phyloP scores from a whole-genome alignment of 2,888 invertebrate genomes.

The Lypha dubia region DNA sequence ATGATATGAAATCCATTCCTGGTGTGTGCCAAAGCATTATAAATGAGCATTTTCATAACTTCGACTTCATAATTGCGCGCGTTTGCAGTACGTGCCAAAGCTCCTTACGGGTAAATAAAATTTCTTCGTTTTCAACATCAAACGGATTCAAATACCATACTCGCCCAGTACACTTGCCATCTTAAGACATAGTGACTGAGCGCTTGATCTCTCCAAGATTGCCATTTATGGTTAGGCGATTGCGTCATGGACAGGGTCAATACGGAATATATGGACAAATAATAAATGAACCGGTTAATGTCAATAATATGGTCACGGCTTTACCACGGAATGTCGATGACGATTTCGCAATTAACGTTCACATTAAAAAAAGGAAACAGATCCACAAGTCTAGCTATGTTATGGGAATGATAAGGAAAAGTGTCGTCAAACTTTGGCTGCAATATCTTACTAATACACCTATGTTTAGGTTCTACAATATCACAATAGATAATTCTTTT shows the following conservation, averaged over 20 bases:
- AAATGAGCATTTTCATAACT: slow-evolving; percentile 26
- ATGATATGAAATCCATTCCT: slow-evolving; percentile 25
- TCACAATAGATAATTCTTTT: neutral
- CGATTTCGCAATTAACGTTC: too few species aligned
- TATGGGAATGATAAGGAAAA: too few species aligned
- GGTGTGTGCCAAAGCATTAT: slow-evolving; percentile 18
- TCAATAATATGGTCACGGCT: too few species aligned
- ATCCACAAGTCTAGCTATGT: too few species aligned
- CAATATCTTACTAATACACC: too few species aligned
- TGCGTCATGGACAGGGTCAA: too few species aligned
- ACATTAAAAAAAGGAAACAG: too few species aligned
- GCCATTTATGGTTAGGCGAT: neutral
- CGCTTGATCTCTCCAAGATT: slow-evolving; percentile 3
- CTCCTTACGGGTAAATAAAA: slow-evolving; percentile 29
- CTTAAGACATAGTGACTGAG: slow-evolving; percentile 6
- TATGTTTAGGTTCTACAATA: neutral
- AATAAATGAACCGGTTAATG: too few species aligned
- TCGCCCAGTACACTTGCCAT: slow-evolving; percentile 1
- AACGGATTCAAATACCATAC: too few species aligned
- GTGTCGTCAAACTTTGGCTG: neutral
- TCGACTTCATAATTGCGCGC: slow-evolving; percentile 8
- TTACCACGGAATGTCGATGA: too few species aligned
- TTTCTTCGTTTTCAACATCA: slow-evolving; percentile 6
- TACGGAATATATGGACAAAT: too few species aligned
- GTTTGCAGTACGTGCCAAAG: slow-evolving; percentile 21